Conservation (phyloP, 1,140 invertebrate genomes). For the Sinella curviseta region DNA sequence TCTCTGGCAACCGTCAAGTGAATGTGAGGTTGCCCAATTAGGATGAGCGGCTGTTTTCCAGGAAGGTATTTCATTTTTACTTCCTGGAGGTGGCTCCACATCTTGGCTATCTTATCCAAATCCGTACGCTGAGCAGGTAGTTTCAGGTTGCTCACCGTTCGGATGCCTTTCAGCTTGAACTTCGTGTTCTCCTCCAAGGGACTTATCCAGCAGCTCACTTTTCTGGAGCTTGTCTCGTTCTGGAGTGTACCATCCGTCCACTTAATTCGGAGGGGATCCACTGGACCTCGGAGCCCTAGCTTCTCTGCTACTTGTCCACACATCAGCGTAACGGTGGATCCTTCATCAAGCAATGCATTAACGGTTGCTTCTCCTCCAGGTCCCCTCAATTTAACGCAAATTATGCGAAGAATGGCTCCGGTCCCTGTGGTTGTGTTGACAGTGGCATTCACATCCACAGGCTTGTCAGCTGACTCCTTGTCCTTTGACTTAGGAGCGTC, state of each 20-base stretch:
- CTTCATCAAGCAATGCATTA: not conserved
- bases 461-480: not conserved
- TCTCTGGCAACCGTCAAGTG: slow-evolving; percentile 3
- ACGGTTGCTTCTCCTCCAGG: not conserved
- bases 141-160: not conserved
- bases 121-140: not conserved
- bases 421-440: not conserved
- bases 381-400: not conserved
- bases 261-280: not conserved
- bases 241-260: not conserved
- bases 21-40: not conserved
- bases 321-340: not conserved
- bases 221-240: not conserved
- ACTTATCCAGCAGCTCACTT: not conserved
- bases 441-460: not conserved
- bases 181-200: not conserved
- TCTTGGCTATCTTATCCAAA: not conserved
- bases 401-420: not conserved
- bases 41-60: not conserved
- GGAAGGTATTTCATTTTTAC: not conserved
- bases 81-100: not conserved
- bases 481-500: not conserved
- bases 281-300: not conserved
- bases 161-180: not conserved
- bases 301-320: not conserved